Evolutionary conservation across 35 echinoderm and acorn worm species (phyloP).

Genomic region (Strongylocentrotus purpuratus): DNA sequence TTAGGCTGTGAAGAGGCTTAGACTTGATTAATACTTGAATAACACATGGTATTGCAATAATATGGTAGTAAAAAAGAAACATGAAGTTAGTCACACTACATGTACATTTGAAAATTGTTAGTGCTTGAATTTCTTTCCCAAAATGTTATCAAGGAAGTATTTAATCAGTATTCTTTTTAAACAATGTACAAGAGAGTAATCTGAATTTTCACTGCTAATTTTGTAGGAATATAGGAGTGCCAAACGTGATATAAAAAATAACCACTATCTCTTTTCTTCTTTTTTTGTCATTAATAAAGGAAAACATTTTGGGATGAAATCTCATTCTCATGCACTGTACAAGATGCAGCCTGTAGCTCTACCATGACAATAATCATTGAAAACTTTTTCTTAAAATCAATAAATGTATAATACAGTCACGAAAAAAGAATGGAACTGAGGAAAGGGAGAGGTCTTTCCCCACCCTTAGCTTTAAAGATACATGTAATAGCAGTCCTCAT

Average conservation of each 20-base stretch:
- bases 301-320: neutral
- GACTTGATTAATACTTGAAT: conserved; percentile 18
- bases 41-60: neutral
- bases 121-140: neutral
- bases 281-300: neutral
- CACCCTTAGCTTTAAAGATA: too few relatives aligned
- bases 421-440: neutral
- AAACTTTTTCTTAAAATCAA: too few relatives aligned
- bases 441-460: neutral
- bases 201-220: too few relatives aligned
- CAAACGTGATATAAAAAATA: neutral
- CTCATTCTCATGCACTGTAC: neutral
- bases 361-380: neutral
- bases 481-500: too few relatives aligned
- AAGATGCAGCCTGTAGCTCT: neutral
- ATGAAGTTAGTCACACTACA: neutral
- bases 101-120: neutral
- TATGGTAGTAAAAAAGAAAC: neutral
- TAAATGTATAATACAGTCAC: neutral
- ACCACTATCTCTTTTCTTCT: neutral
- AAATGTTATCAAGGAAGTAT: neutral
- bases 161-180: neutral
- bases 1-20: neutral
- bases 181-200: too few relatives aligned
- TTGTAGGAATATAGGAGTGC: too few relatives aligned